Evolutionary conservation across 2,113 vertebrate genomes (phyloP), one percentile per base, ranked within the genome.

Genomic region (Microcebus jonahi): DNA sequence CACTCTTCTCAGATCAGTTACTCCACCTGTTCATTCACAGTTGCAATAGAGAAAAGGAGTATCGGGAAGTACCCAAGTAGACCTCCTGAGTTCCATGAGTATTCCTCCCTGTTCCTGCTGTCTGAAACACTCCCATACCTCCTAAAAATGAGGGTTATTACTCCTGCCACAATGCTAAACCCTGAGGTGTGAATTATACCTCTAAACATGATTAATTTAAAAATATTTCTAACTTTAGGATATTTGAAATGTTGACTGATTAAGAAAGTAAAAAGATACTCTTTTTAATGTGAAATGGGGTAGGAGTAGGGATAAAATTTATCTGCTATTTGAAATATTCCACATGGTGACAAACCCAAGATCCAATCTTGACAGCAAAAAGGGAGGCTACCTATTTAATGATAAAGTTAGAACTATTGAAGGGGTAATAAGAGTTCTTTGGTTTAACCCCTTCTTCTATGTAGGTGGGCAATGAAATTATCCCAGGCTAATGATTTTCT

Each of bases 281-380:
- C 45, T 21, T 85, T 86, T 67, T 67, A 14, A 61, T 67, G 65
- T 89, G 21, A 85, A 48, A 2, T 71, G 27, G 76, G 2, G 11
- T 71, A 55, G 36, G 34, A 2, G 0, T 2, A 83, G 61, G 20
- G 8, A 27, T 50, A 93, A 81, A 25, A 76, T 57, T 13, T 79
- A 34, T 34, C 50, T 61, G 12, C 10, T 79, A 12, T 90, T 92
- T 93, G n/a, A 65, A 89, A 50, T 96, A 31, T 91, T 95, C 48
- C 9, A 42, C 45, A 18, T 34, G 14, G 39, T 39, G 18, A 53
- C 39, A 75, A 61, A 68, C 14, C 17, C 7, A 65, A 76, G 20
- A 20, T 10, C 20, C 17, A 65, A 29, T 88, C 34, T 71, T 87
- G 23, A 63, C 23, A 63, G n/a, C 6, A 90, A 20, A 27, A 93